A percentile compares a stretch with the other conserved stretches of the same genome.
phyloP scores from a whole-genome alignment of 1,140 invertebrate species.

The Himalopsyche phryganea region DNA sequence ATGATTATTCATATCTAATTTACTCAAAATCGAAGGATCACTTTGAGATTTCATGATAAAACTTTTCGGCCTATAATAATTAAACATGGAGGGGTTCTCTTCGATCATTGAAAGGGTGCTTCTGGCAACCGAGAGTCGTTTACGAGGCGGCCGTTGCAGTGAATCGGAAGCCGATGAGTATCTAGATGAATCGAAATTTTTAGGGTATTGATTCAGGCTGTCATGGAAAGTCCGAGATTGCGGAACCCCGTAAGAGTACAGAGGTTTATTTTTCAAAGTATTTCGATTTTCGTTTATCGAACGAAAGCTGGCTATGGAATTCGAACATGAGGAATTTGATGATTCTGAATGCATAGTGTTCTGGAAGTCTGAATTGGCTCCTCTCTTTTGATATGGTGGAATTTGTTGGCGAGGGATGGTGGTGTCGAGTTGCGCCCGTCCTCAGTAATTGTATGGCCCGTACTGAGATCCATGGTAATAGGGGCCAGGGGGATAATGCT shows the following conservation, averaged over 20 bases:
- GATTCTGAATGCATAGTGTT: conserved; percentile 35
- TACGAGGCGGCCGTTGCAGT: conserved; percentile 16
- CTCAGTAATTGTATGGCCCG: conserved; percentile 86
- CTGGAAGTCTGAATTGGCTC: not conserved
- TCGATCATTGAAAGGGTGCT: conserved; percentile 48
- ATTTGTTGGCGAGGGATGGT: conserved; percentile 39
- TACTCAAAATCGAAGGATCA: conserved; percentile 21
- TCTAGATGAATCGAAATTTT: too few species aligned
- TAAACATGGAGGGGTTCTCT: conserved; percentile 39
- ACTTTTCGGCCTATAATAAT: conserved; percentile 22
- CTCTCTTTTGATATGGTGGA: not conserved
- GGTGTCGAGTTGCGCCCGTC: conserved; percentile 37
- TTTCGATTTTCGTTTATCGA: conserved; percentile 3
- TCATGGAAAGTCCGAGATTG: conserved; percentile 2
- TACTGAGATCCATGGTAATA: conserved; percentile 91
- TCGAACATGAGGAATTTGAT: conserved; percentile 34
- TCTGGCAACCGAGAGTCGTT: conserved; percentile 40
- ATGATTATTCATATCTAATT: not conserved
- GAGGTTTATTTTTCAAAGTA: conserved; percentile 5
- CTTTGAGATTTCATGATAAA: conserved; percentile 26
- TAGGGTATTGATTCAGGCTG: not conserved
- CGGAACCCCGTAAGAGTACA: not conserved
- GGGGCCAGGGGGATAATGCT: conserved; percentile 78
- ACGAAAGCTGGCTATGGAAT: conserved; percentile 14
- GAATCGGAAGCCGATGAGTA: not conserved